Conservation (phyloP, 2,797 vertebrate genomes). For the Chelidonichthys spinosus region DNA sequence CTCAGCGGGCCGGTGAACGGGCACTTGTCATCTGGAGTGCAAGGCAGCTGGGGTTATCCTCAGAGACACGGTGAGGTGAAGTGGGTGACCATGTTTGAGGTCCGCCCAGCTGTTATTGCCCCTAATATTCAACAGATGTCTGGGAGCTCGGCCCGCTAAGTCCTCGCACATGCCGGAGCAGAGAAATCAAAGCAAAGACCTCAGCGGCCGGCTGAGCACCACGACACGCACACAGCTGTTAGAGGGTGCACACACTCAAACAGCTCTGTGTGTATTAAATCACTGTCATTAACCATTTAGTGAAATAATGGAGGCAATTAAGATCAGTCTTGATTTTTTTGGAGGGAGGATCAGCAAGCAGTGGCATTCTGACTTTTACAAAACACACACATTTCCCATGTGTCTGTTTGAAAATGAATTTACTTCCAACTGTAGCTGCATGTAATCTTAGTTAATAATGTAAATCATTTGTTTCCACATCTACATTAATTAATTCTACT, state of each 20-base stretch:
- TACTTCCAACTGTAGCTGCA: too few species aligned
- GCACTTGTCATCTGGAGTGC: conserved; percentile 81
- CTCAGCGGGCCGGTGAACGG: conserved; percentile 69
- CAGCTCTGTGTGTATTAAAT: conserved; percentile 64
- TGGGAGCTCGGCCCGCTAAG: conserved; percentile 75
- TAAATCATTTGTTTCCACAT: not conserved
- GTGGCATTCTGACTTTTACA: conserved; percentile 36
- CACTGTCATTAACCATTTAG: conserved; percentile 80
- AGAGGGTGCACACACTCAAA: conserved; percentile 54
- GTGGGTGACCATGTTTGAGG: conserved; percentile 83
- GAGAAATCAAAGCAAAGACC: conserved; percentile 77
- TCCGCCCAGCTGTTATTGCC: conserved; percentile 85
- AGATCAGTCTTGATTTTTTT: conserved; percentile 70
- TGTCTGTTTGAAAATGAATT: too few species aligned
- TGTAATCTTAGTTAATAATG: not conserved
- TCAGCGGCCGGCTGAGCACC: conserved; percentile 59
- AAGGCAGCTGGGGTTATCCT: conserved; percentile 82
- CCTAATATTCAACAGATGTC: conserved; percentile 86
- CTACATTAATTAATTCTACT: not conserved
- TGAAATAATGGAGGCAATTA: conserved; percentile 75
- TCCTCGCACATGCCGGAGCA: conserved; percentile 78
- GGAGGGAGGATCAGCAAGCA: conserved; percentile 49
- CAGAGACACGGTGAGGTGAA: conserved; percentile 82
- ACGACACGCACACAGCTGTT: conserved; percentile 49
- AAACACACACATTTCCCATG: too few species aligned